Evolutionary conservation across 2,888 invertebrate genomes (phyloP), one percentile per base, ranked within the genome.

Genomic region (Polydesmus complanatus): DNA sequence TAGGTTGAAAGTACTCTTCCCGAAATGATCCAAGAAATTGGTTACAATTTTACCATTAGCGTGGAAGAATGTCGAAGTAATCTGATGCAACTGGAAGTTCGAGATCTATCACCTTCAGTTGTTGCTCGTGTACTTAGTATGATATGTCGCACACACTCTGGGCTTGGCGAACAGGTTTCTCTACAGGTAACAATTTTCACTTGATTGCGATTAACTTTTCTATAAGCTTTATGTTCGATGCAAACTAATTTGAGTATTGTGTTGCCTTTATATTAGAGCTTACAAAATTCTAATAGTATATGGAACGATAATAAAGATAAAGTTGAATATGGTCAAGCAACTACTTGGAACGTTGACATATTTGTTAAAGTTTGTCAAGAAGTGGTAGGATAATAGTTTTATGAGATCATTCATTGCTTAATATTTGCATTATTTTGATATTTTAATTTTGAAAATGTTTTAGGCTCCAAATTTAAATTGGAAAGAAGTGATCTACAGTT

Each of bases 351-450:
- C 73, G 83, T 91, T 14, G 95, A 96, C 71, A 83, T 92, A 60
- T 94, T 96, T 72, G 86, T 94, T 50, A 88, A 90, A 72, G 85
- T 89, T n/a, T 76, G 94, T 26, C 90, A 91, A 73, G 94, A 95
- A 72, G 77, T 90, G 65, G 86, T 87, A 66, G 73, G 76, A 72
- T 53, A 21, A 14, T 60, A 25, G 21, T 53, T 53, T 47, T 25
- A 60, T 47, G 27, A 19, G 37, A 8, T 37, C 8, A 14, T 37
- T 37, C 14, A 8, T 37, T 5, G 5, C 37, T 5, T 5, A 8
- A 37, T 37, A 14, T 37, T 37, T 37, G 14, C 37, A 37, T 37
- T 37, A 14, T 37, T 37, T 8, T 8, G 14, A 37, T 37, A 37
- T 14, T 37, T 14, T 11, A 60, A 61, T 57, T 54, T 61, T 37